These are phyloP conservation scores for Cerastis leucographa DNA, from an alignment of 2,888 invertebrate genomes.

Conservation along the genomic window DNA sequence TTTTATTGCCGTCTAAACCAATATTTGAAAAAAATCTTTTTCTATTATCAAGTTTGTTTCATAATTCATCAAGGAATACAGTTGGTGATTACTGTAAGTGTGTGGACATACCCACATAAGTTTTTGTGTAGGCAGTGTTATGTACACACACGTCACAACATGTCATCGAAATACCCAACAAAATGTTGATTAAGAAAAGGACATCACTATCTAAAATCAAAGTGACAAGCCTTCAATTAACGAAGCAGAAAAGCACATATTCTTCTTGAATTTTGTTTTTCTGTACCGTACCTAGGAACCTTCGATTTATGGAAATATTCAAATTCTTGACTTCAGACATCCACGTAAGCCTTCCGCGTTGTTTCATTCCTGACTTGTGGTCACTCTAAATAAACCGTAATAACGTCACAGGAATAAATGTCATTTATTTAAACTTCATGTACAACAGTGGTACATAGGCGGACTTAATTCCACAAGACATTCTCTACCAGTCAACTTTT, in stretches of 20 bases:
- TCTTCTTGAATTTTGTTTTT: neutral
- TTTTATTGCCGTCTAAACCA: neutral
- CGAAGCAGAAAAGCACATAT: neutral
- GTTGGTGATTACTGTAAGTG: constrained; percentile 57
- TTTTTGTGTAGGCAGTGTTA: constrained; percentile 34
- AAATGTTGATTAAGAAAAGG: constrained; percentile 33
- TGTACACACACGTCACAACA: constrained; percentile 44
- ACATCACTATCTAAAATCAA: constrained; percentile 45
- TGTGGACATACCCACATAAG: constrained; percentile 25
- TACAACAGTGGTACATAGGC: no score
- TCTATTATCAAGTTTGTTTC: constrained; percentile 10
- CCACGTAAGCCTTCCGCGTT: no score
- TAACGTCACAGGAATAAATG: neutral
- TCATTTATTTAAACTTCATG: no score
- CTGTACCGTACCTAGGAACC: neutral
- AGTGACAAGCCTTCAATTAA: neutral
- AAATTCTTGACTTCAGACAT: neutral
- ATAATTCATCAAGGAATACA: constrained; percentile 39
- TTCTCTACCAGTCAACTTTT: no score
- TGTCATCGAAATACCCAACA: constrained; percentile 35
- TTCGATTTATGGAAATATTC: neutral
- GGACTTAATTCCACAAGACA: no score
- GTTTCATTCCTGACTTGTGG: neutral
- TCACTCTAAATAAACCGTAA: neutral
- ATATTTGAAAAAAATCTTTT: neutral